Evolutionary conservation across 2,797 vertebrate genomes (phyloP), one percentile per base, ranked within the genome.

Genomic region (Netta rufina): DNA sequence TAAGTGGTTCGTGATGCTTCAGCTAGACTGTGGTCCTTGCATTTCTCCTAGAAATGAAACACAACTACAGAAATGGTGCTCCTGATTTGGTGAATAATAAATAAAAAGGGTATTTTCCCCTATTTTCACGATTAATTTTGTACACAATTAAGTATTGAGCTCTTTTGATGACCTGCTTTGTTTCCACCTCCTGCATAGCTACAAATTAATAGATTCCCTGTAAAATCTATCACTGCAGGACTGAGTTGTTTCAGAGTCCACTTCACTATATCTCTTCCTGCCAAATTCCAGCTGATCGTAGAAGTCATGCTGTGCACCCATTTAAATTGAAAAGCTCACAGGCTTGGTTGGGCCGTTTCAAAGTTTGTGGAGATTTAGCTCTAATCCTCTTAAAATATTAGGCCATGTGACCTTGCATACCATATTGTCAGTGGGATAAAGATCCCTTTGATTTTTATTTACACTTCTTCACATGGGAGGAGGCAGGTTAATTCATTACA

Each of bases 381-480:
- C 66, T 97, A 98, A 98, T 98, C 98, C 96, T 97, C 97, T 98
- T 98, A 97, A 96, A 96, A 95, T 97, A 98, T 96, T 95, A 96
- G 96, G 82, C 91, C 94, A 92, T 90, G 91, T 95, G 95, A 97
- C 95, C 96, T 96, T 96, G 95, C 94, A 97, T 96, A 91, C 91
- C 94, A 87, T 87, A 89, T 94, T 96, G 96, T 96, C 73, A 82
- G 89, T 36, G 83, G 94, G 75, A 95, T 92, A 96, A 97, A 97
- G 80, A 92, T 90, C 69, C 89, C 90, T 95, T 96, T 89, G 79
- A 94, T 96, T 97, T 97, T 95, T 97, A 95, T 97, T 97, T 97
- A 96, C 85, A 76, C 65, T 96, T 96, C 93, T 85, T 72, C 91
- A 61, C 81, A 33, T 62, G 95, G 92, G 73, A 90, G 79, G 67